phyloP scores from a whole-genome alignment of 2,888 invertebrate genomes.

The Caenorhabditis sp. region DNA sequence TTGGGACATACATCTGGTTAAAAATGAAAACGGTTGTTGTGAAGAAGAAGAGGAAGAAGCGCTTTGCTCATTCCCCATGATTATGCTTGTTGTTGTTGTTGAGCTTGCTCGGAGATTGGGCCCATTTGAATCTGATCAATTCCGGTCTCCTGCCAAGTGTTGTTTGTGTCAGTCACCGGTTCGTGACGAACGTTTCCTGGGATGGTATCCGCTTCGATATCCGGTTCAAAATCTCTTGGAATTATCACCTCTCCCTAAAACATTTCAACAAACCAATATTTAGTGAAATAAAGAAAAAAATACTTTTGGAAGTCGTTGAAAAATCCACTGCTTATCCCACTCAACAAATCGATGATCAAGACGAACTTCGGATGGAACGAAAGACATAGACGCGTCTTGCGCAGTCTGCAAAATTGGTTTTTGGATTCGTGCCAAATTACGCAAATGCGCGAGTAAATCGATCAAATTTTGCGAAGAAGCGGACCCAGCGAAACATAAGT shows the following conservation, averaged over 20 bases:
- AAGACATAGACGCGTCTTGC: slow-evolving; percentile 29
- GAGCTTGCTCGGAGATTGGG: slow-evolving; percentile 10
- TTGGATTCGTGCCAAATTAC: too few species aligned
- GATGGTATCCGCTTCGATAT: slow-evolving; percentile 55
- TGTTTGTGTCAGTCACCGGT: slow-evolving; percentile 29
- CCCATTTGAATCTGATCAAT: slow-evolving; percentile 52
- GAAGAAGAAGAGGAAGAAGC: slow-evolving; percentile 7
- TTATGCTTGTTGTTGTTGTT: background rate
- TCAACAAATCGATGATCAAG: slow-evolving; percentile 41
- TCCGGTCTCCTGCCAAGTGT: slow-evolving; percentile 47
- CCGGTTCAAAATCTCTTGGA: slow-evolving; percentile 56
- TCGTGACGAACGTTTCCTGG: slow-evolving; percentile 47
- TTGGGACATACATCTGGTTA: slow-evolving; percentile 45
- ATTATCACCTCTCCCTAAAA: slow-evolving; percentile 55
- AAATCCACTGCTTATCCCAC: slow-evolving; percentile 57
- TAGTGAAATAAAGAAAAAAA: too few species aligned
- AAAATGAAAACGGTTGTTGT: slow-evolving; percentile 53
- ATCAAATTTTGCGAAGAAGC: background rate
- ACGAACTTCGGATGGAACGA: slow-evolving; percentile 47
- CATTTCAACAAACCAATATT: background rate
- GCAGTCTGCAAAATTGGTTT: slow-evolving; percentile 1
- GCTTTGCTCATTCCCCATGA: slow-evolving; percentile 59
- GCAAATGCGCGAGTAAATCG: background rate
- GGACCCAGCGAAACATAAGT: background rate
- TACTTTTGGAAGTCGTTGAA: slow-evolving; percentile 51